Evolutionary conservation across 2,888 invertebrate genomes (phyloP), one percentile per base, ranked within the genome.

Genomic region (Eudasyphora cyanicolor): DNA sequence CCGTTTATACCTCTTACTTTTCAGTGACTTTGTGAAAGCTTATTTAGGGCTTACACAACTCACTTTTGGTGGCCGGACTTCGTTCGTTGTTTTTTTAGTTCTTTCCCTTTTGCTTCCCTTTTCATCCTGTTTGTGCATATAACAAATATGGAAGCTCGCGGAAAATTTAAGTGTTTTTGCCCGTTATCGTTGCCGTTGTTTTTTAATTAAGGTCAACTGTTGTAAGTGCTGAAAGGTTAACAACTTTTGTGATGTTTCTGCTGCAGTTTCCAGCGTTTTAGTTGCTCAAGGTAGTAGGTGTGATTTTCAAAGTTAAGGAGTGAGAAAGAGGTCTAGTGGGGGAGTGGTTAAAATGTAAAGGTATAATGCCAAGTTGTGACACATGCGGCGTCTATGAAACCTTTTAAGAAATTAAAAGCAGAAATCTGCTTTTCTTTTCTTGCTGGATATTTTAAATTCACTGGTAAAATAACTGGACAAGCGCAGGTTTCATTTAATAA

Each of bases 161-260:
- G 17, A 69, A 64, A 35, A 2, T 35, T 64, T 64, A 64, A 64
- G 29, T 29, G 51, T 57, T 57, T 57, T 57, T 38, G 42, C 32
- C 19, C 35, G 21, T 67, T 67, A 19, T 35, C 19, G 24, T 42
- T 38, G 35, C 3, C 67, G 42, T 79, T 74, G 45, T 35, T 51
- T 70, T 82, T 73, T 79, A 82, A 82, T 82, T 82, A 76, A 74
- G 73, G 67, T 29, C 62, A 32, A 74, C 4, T 62, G 45, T 74
- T 76, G 21, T 17, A 49, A 49, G 74, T 70, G 76, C 32, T 70
- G 24, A 60, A 62, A 74, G 73, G 69, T 75, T 71, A 45, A 35
- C 38, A 67, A 64, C 49, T 60, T 60, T 12, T 62, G 6, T 51
- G 70, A 24, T 27, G n/a, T 70, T 73, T n/a, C n/a, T n/a, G 42